Percentiles rank a stretch among this genome's conserved stretches.
These are phyloP conservation scores for Leuctra nigra DNA, from an alignment of 2,888 invertebrate species.

Conservation along the genomic window DNA sequence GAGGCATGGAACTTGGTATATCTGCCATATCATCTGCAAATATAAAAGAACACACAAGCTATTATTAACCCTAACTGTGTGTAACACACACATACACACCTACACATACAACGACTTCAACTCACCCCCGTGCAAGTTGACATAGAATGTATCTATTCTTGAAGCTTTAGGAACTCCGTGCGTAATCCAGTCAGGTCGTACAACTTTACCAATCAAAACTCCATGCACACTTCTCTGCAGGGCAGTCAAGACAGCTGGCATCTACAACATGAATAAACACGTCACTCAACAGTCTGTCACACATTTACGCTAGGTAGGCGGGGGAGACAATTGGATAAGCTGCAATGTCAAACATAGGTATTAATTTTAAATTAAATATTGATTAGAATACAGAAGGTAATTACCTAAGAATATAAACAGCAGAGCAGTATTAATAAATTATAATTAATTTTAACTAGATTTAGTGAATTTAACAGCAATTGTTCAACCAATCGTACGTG, in stretches of 20 bases:
- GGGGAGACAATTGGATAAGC: too few relatives aligned
- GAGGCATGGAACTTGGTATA: conserved; percentile 42
- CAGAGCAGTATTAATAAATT: too few relatives aligned
- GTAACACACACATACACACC: background rate
- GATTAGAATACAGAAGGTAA: too few relatives aligned
- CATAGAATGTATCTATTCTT: conserved; percentile 56
- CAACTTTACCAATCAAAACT: conserved; percentile 74
- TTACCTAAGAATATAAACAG: too few relatives aligned
- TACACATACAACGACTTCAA: conserved; percentile 11
- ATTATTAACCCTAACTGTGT: background rate
- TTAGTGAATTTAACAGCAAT: background rate
- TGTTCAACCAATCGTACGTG: conserved; percentile 46
- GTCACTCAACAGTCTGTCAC: background rate
- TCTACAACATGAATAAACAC: conserved; percentile 43
- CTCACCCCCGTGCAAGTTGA: conserved; percentile 26
- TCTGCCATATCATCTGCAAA: conserved; percentile 32
- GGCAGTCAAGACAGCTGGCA: conserved; percentile 77
- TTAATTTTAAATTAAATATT: too few relatives aligned
- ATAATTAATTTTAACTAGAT: background rate
- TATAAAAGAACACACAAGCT: too few relatives aligned
- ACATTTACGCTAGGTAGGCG: too few relatives aligned
- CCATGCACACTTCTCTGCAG: conserved; percentile 86
- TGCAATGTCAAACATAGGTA: too few relatives aligned
- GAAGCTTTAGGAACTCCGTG: conserved; percentile 78
- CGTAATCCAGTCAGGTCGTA: conserved; percentile 81